A percentile compares a stretch with the other conserved stretches of the same genome.
Conservation (phyloP, 2,888 invertebrate species). For the Epinotia demarniana region DNA sequence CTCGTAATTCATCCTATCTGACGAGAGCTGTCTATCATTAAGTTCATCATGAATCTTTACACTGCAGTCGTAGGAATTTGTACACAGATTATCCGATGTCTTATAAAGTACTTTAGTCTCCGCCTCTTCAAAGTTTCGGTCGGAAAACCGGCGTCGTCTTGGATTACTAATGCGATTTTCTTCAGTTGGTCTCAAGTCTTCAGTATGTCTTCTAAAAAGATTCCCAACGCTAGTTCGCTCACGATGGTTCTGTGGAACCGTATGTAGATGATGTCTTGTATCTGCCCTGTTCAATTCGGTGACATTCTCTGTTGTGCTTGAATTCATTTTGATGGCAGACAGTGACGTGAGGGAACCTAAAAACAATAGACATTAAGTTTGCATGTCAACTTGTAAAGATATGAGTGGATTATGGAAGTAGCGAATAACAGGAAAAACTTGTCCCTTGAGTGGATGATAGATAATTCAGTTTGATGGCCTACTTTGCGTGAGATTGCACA, state of each 20-base stretch:
- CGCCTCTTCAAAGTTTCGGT: constrained; percentile 49
- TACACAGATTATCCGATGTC: constrained; percentile 56
- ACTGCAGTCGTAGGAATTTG: constrained; percentile 56
- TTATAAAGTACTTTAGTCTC: constrained; percentile 65
- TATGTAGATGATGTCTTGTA: constrained; percentile 66
- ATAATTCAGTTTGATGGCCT: no score
- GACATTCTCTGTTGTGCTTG: constrained; percentile 70
- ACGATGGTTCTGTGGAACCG: constrained; percentile 66
- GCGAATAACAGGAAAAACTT: no score
- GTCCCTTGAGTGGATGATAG: no score
- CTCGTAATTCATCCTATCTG: constrained; percentile 44
- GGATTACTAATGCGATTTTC: constrained; percentile 45
- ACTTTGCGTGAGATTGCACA: no score
- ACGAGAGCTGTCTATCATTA: constrained; percentile 45
- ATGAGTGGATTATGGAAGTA: neutral
- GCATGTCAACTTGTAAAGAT: neutral
- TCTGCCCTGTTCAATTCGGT: constrained; percentile 69
- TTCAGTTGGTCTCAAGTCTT: constrained; percentile 47
- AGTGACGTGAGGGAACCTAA: constrained; percentile 68
- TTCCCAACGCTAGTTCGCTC: constrained; percentile 57
- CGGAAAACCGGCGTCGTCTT: constrained; percentile 49
- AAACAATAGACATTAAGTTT: constrained; percentile 46
- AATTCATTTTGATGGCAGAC: constrained; percentile 69
- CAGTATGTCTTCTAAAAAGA: constrained; percentile 52
- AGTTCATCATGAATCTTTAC: constrained; percentile 45